A percentile compares a stretch with the other conserved stretches of the same genome.
Conservation (phyloP, 1,140 invertebrate genomes). For the Aphelenchoides avenae region DNA sequence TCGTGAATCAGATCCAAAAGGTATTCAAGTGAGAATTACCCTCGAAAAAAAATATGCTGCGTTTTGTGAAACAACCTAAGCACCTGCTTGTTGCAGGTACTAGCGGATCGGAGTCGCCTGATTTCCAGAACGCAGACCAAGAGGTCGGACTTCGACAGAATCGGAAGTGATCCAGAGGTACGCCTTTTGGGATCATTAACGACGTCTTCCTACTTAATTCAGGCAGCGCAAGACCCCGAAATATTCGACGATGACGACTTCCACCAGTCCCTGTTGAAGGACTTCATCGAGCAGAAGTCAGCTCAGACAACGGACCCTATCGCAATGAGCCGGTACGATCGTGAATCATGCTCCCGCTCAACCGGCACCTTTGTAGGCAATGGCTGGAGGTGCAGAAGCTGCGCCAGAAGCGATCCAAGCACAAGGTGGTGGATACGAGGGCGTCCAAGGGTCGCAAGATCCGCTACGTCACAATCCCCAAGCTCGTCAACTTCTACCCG, state of each 20-base stretch:
- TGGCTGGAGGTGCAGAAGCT: slow-evolving; percentile 86
- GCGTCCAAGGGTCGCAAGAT: slow-evolving; percentile 68
- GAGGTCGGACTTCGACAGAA: slow-evolving; percentile 28
- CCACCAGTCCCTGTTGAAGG: slow-evolving; percentile 83
- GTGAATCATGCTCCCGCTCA: too few species aligned
- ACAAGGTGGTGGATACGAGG: slow-evolving; percentile 63
- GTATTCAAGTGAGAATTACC: slow-evolving; percentile 10
- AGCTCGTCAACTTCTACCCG: slow-evolving; percentile 75
- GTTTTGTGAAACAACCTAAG: neutral
- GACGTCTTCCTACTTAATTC: too few species aligned
- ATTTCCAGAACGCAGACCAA: slow-evolving; percentile 36
- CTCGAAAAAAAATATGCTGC: neutral
- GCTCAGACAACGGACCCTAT: slow-evolving; percentile 73
- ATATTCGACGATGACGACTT: slow-evolving; percentile 96
- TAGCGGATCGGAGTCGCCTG: slow-evolving; percentile 36
- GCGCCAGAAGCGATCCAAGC: slow-evolving; percentile 76
- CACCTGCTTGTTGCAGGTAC: slow-evolving; percentile 20
- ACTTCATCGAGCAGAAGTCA: slow-evolving; percentile 85
- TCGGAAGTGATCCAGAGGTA: slow-evolving; percentile 15
- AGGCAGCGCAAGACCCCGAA: slow-evolving; percentile 66
- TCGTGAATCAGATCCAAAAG: slow-evolving; percentile 32
- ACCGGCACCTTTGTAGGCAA: too few species aligned
- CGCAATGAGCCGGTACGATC: slow-evolving; percentile 64
- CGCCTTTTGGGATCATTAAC: too few species aligned
- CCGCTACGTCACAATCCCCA: slow-evolving; percentile 81